Base-by-base conservation (phyloP, 1,140 invertebrate species). In the Contarinia nasturtii region DNA sequence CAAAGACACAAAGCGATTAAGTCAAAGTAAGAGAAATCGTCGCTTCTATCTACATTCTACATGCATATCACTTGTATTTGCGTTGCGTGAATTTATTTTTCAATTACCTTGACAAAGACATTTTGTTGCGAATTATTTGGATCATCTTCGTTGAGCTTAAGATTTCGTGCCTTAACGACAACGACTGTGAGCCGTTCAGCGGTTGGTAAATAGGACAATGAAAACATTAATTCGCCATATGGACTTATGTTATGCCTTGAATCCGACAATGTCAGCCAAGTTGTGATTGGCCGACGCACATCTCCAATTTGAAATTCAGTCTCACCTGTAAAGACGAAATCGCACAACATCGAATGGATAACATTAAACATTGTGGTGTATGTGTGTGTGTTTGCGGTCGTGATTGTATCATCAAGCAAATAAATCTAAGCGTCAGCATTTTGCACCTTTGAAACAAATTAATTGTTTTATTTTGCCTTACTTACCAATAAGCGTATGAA, bases 181-280 rank as follows among this genome's bases (percentile, higher is more conserved):
- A 86, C 84, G 3, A 87, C 76, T 0, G 82, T 87, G 2, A 89
- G 70, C 41, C 82, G 70, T 54, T 85, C 82, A 22, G 82, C 80
- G 38, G 80, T 81, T 7, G 80, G 77, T 50, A 87, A 66, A 57
- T 85, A 88, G 51, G 79, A 82, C 1, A 89, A 64, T 0, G 85
- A 89, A 54, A 89, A 77, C 80, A 87, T 84, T 37, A 89, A 57
- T 59, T 89, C 83, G 1, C 80, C 80, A 36, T 77, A 68, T 44
- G 72, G 70, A 12, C 75, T 74, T 50, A 71, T 71, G 44, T 74
- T 73, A 58, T 75, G 62, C 40, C 62, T 54, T 7, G 69, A 66
- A 37, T 68, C 65, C 11, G 63, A 58, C 2, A 73, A 53, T 0
- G 67, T 61, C 38, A 73, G 58, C 70, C 71, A 72, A 1, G 70